Base-by-base conservation (phyloP, 2,113 vertebrate species). In the Etia nguti region DNA sequence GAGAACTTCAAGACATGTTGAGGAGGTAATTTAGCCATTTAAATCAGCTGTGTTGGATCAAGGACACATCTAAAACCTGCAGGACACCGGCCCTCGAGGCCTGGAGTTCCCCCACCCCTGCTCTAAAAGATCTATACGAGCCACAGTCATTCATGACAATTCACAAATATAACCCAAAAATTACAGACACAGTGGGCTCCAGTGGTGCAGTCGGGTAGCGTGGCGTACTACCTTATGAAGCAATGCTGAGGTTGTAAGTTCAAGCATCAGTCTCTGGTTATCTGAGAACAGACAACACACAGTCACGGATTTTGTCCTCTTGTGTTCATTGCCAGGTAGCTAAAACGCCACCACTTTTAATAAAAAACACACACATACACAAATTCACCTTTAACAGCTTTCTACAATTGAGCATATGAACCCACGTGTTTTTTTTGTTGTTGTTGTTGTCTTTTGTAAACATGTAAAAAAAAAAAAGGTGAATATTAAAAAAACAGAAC, bases 341-440 rank as follows among this genome's bases (percentile, higher is more conserved):
- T 99, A 98, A 98, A 99, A 99, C 98, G 96, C 97, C 97, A 98
- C 98, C 95, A 84, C 87, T 41, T 43, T 87, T 18, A 90, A 80
- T 86, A 36, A 54, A 48, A 90, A 82, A 65, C 38, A 29, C 10
- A 38, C 57, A 80, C 18, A 86, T 8, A 87, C 81, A 84, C 36
- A 88, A 22, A 26, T 34, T 96, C 94, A 95, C 96, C 96, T 97
- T 81, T 86, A 92, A 95, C 93, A 97, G 95, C 89, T 94, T 94
- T 81, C 95, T 90, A 96, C 95, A 34, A 81, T 92, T 75, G 60
- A 90, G 92, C 93, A 92, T 83, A 92, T 95, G 96, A 96, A 95
- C 60, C 96, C 92, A 62, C 84, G 93, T 68, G 81, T 38, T 68
- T 92, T 94, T 34, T 48, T 26, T 36, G 34, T 13, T 48, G 43